Evolutionary conservation across 2,113 vertebrate genomes (phyloP).

Genomic region (Tenebrosternarchus preto): DNA sequence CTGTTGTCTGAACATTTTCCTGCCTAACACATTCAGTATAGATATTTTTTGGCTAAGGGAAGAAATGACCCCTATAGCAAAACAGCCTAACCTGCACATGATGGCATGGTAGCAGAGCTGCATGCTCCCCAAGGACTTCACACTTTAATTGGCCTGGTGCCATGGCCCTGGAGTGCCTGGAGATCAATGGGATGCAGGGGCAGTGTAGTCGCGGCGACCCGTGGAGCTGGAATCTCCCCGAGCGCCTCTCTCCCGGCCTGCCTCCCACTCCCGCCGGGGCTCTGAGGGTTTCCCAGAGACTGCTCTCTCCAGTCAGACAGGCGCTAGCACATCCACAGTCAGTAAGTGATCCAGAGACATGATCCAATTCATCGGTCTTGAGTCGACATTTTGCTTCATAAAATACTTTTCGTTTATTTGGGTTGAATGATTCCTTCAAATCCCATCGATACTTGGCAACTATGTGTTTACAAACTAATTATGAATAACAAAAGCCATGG

Average conservation of each 20-base stretch:
- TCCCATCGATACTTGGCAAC: neutral
- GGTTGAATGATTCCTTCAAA: neutral
- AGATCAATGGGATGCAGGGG: conserved; percentile 53
- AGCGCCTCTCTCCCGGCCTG: conserved; percentile 42
- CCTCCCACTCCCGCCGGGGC: conserved; percentile 39
- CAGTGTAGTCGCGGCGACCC: conserved; percentile 51
- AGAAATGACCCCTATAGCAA: conserved; percentile 17
- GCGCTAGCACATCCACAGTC: conserved; percentile 42
- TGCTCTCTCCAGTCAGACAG: conserved; percentile 48
- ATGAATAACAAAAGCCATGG: too few relatives aligned
- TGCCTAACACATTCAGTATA: conserved; percentile 7
- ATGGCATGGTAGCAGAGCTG: conserved; percentile 39
- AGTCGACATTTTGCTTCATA: conserved; percentile 20
- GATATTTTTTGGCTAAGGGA: neutral
- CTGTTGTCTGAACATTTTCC: conserved; percentile 8
- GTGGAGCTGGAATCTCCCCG: conserved; percentile 46
- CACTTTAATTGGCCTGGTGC: conserved; percentile 64
- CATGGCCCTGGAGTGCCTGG: conserved; percentile 43
- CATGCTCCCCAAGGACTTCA: conserved; percentile 52
- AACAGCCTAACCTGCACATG: conserved; percentile 33
- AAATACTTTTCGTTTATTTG: conserved; percentile 23
- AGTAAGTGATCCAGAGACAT: conserved; percentile 28
- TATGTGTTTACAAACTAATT: neutral
- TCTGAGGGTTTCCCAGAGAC: conserved; percentile 34
- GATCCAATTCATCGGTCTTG: conserved; percentile 19